Evolutionary conservation across 2,888 invertebrate genomes (phyloP), one percentile per base, ranked within the genome.

Genomic region (Tipula helvola): DNA sequence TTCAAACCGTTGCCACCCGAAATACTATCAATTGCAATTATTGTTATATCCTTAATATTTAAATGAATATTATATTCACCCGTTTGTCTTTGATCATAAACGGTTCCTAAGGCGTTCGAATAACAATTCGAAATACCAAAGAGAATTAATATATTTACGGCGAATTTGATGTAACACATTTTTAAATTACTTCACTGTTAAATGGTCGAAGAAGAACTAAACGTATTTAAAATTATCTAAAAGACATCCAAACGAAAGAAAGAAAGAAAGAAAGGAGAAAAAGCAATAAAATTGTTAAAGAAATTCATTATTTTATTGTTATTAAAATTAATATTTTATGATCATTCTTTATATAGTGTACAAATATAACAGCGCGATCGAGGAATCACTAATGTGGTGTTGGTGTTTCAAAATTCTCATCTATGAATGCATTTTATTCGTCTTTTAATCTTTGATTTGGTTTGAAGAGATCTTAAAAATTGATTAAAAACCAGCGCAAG

Each of bases 1-100:
- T 71, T 71, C 18, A 28, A 18, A 28, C 3, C 2, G 28, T 28
- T 28, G 12, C 12, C 10, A 18, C 28, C 28, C 71, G 28, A 8
- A 71, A 28, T 8, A 8, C 18, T 36, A 36, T 86, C 47, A 86
- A 86, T 86, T 28, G 86, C 96, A 89, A 96, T 93, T 89, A 96
- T 93, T 89, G 95, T 94, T 88, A 96, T 93, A 91, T 96, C 95
- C 91, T 96, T 96, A 88, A 96, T 92, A 90, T 95, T 95, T 88
- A 97, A 92, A 90, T 96, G 96, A 88, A 97, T 94, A 91, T 97
- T 97, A 88, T 95, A 93, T 89, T 95, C 95, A 28, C 96, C 96
- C 3, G 93, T 94, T 92, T 97, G 96, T 84, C 95, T 93, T 91
- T 96, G 96, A 90, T 96, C 96, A 91, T 28, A 28, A 71, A 71